Base-by-base conservation (phyloP, 2,113 vertebrate genomes). In the Zosterops hypoxanthus region DNA sequence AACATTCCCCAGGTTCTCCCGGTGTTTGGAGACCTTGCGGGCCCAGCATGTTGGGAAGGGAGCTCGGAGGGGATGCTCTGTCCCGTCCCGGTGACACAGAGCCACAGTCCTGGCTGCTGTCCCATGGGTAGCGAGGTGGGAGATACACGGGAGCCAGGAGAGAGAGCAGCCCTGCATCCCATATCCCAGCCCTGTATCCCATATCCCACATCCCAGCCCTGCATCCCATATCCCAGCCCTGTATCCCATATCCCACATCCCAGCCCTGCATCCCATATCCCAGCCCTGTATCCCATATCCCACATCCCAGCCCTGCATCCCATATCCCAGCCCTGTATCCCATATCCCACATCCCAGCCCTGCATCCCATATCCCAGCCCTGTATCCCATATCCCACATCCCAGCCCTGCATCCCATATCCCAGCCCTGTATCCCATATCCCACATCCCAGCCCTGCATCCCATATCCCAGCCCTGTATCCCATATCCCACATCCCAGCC, bases 91-190 rank as follows among this genome's bases (percentile, higher is more conserved):
- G 33, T 1, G 8, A 28, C 3, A 19, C 47, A 39, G 52, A 86
- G 28, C 34, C 65, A 2, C 44, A 7, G 2, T 28, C n/a, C 64
- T 7, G 82, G 55, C 24, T 4, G 2, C 57, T 31, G 36, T 6
- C 11, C 22, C 22, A 0, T 0, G 39, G 39, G 12, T 7, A 2
- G 13, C 2, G 9, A 5, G n/a, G 18, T 0, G 39, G 33, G 66
- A 55, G 17, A 11, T 7, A 5, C 28, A 3, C 2, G 3, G 2
- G 22, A 14, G 46, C 21, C 24, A 1, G 56, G 69, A 24, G 47
- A 41, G 44, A 2, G 3, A 16, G 55, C 34, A 79, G 41, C 14
- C 0, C 50, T 3, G 7, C 68, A n/a, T 33, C 56, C 46, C 22
- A 23, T 17, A 44, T 16, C 42, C 42, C 42, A 44, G 42, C 42